phyloP scores from a whole-genome alignment of 2,888 invertebrate genomes.

The Candidula unifasciata region DNA sequence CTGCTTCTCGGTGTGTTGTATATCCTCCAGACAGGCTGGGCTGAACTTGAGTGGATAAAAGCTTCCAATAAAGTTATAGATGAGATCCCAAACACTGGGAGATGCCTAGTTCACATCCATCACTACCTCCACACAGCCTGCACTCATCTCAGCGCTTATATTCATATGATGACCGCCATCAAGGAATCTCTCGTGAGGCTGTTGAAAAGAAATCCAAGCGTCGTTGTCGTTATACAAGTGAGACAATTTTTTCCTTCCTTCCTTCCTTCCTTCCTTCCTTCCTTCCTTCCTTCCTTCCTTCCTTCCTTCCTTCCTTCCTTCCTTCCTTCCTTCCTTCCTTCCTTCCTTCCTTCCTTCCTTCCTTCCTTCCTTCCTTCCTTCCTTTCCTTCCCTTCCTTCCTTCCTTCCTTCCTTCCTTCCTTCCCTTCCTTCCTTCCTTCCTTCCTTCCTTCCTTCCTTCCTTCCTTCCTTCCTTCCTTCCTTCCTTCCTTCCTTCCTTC shows the following conservation, averaged over 20 bases:
- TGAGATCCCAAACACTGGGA: slow-evolving; percentile 11
- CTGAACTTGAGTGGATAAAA: background rate
- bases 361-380: slow-evolving; percentile 1
- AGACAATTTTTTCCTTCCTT: background rate
- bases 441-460: background rate
- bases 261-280: background rate
- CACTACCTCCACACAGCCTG: slow-evolving; percentile 31
- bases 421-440: background rate
- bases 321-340: background rate
- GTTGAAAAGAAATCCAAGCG: slow-evolving; percentile 17
- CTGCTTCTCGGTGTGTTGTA: too few species aligned
- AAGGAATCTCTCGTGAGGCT: slow-evolving; percentile 4
- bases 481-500: background rate
- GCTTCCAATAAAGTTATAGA: slow-evolving; percentile 28
- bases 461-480: background rate
- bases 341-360: background rate
- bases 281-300: slow-evolving; percentile 15
- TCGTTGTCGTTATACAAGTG: slow-evolving; percentile 18
- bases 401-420: background rate
- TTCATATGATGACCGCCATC: slow-evolving; percentile 4
- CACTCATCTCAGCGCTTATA: slow-evolving; percentile 24
- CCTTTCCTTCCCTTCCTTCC: background rate
- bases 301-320: slow-evolving; percentile 17
- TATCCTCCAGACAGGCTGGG: background rate
- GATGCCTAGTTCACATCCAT: slow-evolving; percentile 13